phyloP scores from a whole-genome alignment of 2,113 vertebrate genomes.

The Pluvianellus socialis region DNA sequence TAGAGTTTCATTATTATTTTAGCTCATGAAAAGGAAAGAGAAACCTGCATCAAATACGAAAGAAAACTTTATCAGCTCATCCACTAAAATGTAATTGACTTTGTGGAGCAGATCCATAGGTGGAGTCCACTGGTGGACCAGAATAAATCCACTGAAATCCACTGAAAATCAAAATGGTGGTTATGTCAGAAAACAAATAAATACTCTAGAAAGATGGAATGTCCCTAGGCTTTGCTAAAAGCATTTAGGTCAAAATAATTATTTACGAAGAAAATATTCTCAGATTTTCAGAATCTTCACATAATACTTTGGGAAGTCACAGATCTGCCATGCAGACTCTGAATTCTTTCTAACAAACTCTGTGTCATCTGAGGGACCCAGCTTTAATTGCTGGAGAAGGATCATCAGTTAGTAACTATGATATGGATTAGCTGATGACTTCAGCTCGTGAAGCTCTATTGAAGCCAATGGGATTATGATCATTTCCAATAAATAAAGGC shows the following conservation, averaged over 20 bases:
- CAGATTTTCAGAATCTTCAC: background rate
- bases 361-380: background rate
- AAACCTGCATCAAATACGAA: slow-evolving; percentile 30
- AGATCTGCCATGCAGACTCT: background rate
- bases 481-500: slow-evolving; percentile 47
- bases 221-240: background rate
- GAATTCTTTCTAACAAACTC: background rate
- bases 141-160: background rate
- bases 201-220: background rate
- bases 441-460: background rate
- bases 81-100: background rate
- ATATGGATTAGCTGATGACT: slow-evolving; percentile 46
- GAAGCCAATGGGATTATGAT: slow-evolving; percentile 50
- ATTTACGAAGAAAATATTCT: background rate
- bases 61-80: background rate
- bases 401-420: slow-evolving; percentile 24
- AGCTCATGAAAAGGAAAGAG: background rate
- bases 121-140: background rate
- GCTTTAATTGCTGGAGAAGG: slow-evolving; percentile 20
- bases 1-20: slow-evolving; percentile 62
- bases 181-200: background rate
- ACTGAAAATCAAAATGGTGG: background rate
- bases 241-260: background rate
- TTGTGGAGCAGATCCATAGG: background rate
- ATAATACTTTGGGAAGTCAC: background rate